Percentiles rank a stretch among this genome's conserved stretches.
phyloP scores from a whole-genome alignment of 2,888 invertebrate species.

The Mythimna impura region DNA sequence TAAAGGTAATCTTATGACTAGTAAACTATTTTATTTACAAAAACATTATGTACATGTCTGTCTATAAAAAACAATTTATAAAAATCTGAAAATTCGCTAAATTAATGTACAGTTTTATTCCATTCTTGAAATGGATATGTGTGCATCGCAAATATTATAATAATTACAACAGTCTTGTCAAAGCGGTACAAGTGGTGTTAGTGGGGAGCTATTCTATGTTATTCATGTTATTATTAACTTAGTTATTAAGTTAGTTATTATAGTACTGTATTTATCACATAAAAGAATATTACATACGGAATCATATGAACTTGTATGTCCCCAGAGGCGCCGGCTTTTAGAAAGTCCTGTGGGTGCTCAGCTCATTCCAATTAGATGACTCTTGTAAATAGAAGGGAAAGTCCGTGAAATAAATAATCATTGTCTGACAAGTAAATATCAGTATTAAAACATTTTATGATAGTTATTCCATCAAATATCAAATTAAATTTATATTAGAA shows the following conservation, averaged over 20 bases:
- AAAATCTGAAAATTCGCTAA: conserved; percentile 64
- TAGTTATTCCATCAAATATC: too few species aligned
- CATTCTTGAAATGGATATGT: conserved; percentile 52
- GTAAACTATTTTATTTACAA: conserved; percentile 77
- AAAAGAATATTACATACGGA: conserved; percentile 29
- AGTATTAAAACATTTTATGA: background rate
- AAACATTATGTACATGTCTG: conserved; percentile 72
- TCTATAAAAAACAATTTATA: conserved; percentile 68
- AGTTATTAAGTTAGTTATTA: conserved; percentile 46
- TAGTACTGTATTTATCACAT: conserved; percentile 37
- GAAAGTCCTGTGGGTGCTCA: too few species aligned
- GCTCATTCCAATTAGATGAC: background rate
- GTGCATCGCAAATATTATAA: conserved; percentile 48
- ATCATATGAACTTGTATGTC: conserved; percentile 10
- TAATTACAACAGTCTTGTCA: conserved; percentile 68
- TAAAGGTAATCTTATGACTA: conserved; percentile 81
- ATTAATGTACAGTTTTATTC: conserved; percentile 58
- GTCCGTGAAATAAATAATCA: background rate
- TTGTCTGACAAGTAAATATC: background rate
- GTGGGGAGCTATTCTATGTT: conserved; percentile 33
- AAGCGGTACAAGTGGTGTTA: conserved; percentile 44
- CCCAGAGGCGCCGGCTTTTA: background rate
- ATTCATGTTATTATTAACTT: conserved; percentile 5
- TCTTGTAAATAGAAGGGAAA: background rate
- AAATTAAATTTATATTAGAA: too few species aligned